Base-by-base conservation (phyloP, 2,797 vertebrate species). In the Amazona finschi region DNA sequence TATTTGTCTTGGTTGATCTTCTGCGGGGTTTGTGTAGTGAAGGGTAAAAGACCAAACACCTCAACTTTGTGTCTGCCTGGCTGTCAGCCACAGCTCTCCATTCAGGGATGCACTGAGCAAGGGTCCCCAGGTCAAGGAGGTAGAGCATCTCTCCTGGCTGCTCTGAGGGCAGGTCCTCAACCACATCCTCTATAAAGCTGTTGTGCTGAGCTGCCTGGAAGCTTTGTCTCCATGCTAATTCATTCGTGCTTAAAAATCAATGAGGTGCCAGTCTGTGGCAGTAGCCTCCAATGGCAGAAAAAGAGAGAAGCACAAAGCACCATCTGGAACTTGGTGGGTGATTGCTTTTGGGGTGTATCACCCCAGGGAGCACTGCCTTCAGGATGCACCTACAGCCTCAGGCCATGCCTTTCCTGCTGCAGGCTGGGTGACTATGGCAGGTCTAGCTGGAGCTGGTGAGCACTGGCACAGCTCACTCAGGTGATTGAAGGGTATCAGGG, bases 391-490 rank as follows among this genome's bases (percentile, higher is more conserved):
- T 2, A 1, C 49, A 52, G 27, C 43, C 43, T 11, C 44, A 6
- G 24, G 36, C 8, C 8, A 2, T 44, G 20, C 46, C 43, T 64
- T 44, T n/a, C 9, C 38, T 39, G 9, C 11, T 12, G 5, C 0
- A 3, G 20, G 43, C 8, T 8, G 22, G 11, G 18, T 28, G 55
- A 28, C n/a, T 38, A 36, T 11, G 18, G 41, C 36, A 21, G 13
- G 8, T 21, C 53, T 28, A 22, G 21, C 36, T 67, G 60, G 41
- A 50, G 61, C 38, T 2, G 2, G 33, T 1, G 15, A 79, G 31
- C n/a, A 3, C 50, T 5, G 1, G 5, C 25, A 12, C 2, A 1
- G 38, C 43, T 62, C 4, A 0, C 44, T 36, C 31, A 8, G 33
- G 13, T 1, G 1, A 5, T 44, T 44, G 33, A 65, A 30, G 18